Evolutionary conservation across 2,888 invertebrate genomes (phyloP), one percentile per base, ranked within the genome.

Genomic region (Steinernema carpocapsae): DNA sequence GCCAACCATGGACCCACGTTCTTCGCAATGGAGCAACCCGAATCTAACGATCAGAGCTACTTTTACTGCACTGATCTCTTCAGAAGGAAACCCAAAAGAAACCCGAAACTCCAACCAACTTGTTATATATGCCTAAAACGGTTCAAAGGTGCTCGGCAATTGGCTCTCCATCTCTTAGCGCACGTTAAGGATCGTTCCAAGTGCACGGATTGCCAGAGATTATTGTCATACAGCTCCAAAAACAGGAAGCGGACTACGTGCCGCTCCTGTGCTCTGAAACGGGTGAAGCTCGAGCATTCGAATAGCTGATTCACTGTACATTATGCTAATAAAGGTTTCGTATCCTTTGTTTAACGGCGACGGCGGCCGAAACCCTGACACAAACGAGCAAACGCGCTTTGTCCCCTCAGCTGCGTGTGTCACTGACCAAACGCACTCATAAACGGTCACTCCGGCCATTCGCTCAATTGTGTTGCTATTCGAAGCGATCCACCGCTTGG

Each of bases 81-180:
- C 17, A 22, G n/a, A 4, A 1, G 64, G 37, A 37, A 19, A 64
- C 64, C 17, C 26, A 26, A 64, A 7, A 56, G 22, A 19, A 26
- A 26, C 26, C 17, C 17, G 32, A 64, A 14, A 48, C 17, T 37
- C 4, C 37, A 37, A 17, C 64, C 64, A 1, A 17, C 37, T 4
- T 64, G 64, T 29, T 64, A 64, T 32, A 64, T 64, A 29, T 64
- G 64, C 32, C 19, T 64, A 32, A 64, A 64, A 29, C 22, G 32
- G 32, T 26, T 29, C 17, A 22, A 12, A 1, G 64, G 64, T 7
- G 64, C 64, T 17, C 29, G 32, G 37, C 1, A 37, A 17, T 17
- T 64, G 29, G 64, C 64, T 1, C n/a, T 32, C 32, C 64, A 64
- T 32, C 64, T 64, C 17, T 19, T 32, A 32, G 64, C 24, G 29